Evolutionary conservation across 2,797 vertebrate species (phyloP), one percentile per base, ranked within the genome.

Genomic region (Tokudaia muenninki): DNA sequence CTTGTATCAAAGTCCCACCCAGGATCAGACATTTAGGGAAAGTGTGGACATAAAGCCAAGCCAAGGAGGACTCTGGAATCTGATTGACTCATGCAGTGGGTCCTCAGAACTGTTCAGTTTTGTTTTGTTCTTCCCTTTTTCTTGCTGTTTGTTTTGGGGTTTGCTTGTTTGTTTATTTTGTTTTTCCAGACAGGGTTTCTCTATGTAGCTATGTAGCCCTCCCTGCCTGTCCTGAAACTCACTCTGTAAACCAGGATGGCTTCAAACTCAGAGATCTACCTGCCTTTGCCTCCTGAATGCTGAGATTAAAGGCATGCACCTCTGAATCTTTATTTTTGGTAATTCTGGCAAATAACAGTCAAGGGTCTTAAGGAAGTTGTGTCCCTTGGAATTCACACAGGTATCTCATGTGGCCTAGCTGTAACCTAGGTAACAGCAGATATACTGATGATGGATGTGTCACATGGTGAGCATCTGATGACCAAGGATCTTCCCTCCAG

Each of bases 1-100:
- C 55, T 94, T 95, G 87, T 87, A 21, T 65, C 34, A 41, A 72
- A 70, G 55, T n/a, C 55, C 37, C 81, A 55, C 44, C 83, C 74
- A 59, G 34, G 16, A 65, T 94, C 81, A 74, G 65, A 70, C 34
- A 11, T 89, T 92, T 87, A 92, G 87, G 57, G 87, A 77, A 95
- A 93, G 72, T 41, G 16, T 50, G 44, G 78, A 61, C 92, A 57
- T 29, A 92, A 75, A 74, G 24, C 41, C 19, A 75, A 89, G 47
- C 50, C 24, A 44, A n/a, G 4, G 22, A 87, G 55, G 77, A 72
- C 44, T 81, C 81, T 24, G 24, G 3, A 34, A 63, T 61, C 78
- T 50, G 21, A 24, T 34, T n/a, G 41, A 41, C 67, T 57, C 3
- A 0, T 31, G 0, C 0, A 22, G 34, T 8, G 41, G 70, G 17